Percentiles rank a stretch among this genome's conserved stretches.
phyloP scores from a whole-genome alignment of 2,113 vertebrate genomes.

The Halichoeres trimaculatus region DNA sequence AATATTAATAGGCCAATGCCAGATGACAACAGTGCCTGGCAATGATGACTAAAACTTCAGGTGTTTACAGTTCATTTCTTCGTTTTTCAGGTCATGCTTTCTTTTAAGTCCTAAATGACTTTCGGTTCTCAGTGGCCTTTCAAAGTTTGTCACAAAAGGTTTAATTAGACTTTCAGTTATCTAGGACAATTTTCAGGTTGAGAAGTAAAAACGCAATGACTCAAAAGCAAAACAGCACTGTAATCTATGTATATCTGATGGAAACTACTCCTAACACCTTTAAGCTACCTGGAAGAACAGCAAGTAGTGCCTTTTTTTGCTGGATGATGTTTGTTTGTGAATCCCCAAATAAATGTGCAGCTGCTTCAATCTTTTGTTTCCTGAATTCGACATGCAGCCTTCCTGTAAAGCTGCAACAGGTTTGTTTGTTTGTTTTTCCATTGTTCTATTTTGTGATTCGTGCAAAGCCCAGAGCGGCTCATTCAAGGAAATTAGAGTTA shows the following conservation, averaged over 20 bases:
- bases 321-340: no score
- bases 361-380: no score
- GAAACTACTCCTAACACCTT: no score
- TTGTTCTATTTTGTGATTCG: not conserved
- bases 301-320: no score
- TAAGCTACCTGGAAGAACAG: no score
- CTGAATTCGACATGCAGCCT: not conserved
- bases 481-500: not conserved
- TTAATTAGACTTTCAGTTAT: slow-evolving; percentile 1
- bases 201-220: not conserved
- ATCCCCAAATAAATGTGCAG: no score
- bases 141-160: slow-evolving; percentile 4
- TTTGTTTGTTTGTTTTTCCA: not conserved
- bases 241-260: no score
- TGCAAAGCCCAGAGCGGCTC: not conserved
- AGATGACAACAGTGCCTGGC: slow-evolving; percentile 27
- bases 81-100: slow-evolving; percentile 1
- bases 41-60: slow-evolving; percentile 27
- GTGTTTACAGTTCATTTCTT: slow-evolving; percentile 30
- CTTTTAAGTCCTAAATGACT: not conserved
- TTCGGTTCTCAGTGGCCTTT: not conserved
- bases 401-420: not conserved
- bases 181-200: no score
- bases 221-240: no score
- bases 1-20: slow-evolving; percentile 18